Percentiles rank a stretch among this genome's conserved stretches.
Conservation (phyloP, 1,140 invertebrate species). For the Saccostrea glomerata region DNA sequence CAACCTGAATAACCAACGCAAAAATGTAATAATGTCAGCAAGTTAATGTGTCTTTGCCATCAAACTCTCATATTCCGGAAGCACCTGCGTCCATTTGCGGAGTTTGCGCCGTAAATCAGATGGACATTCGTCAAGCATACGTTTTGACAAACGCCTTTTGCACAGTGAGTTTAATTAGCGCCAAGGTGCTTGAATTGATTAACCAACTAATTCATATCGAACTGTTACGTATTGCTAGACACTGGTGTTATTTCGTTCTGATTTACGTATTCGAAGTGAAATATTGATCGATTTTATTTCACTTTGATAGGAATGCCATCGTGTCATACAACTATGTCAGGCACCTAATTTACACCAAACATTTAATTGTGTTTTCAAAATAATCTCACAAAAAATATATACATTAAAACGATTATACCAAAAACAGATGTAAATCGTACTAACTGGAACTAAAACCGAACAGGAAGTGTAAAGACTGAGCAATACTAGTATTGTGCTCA, state of each 20-base stretch:
- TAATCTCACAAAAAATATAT: not conserved
- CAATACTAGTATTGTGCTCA: too few species aligned
- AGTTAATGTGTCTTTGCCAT: conserved; percentile 22
- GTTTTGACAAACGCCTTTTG: not conserved
- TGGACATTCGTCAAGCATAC: not conserved
- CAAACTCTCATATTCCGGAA: conserved; percentile 21
- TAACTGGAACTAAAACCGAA: too few species aligned
- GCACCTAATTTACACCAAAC: not conserved
- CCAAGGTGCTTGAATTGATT: not conserved
- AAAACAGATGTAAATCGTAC: not conserved
- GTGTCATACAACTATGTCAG: not conserved
- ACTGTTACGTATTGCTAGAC: not conserved
- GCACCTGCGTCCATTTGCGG: conserved; percentile 15
- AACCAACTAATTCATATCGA: not conserved
- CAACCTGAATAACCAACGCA: conserved; percentile 1
- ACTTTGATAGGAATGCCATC: not conserved
- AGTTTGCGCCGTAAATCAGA: conserved; percentile 35
- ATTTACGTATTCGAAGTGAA: not conserved
- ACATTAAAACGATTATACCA: not conserved
- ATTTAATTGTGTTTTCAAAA: not conserved
- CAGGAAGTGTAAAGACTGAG: too few species aligned
- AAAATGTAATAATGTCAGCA: conserved; percentile 27
- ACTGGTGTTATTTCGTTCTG: not conserved
- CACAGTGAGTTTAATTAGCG: conserved; percentile 12
- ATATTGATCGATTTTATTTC: conserved; percentile 25